Evolutionary conservation across 2,888 invertebrate species (phyloP), one percentile per base, ranked within the genome.

Genomic region (Bembecia ichneumoniformis): DNA sequence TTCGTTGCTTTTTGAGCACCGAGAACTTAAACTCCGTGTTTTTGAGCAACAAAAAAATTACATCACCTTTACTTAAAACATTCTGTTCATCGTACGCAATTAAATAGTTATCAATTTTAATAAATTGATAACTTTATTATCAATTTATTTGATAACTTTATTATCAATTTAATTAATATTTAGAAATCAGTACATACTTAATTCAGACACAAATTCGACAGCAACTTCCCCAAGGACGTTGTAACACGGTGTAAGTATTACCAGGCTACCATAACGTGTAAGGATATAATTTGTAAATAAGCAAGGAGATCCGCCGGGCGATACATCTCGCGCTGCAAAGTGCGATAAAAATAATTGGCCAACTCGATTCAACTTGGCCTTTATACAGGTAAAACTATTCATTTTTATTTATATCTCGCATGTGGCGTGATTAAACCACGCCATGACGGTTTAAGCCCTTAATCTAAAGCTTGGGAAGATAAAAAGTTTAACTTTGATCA

Each of bases 211-310:
- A n/a, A n/a, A n/a, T 20, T 20, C 13, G 48, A 49, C 51, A 36
- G 34, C 49, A 47, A 50, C 49, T 50, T 46, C 74, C 76, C 72
- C 50, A 66, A 68, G 77, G 79, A 79, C 66, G 77, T 74, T 81
- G 82, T 82, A 82, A 82, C 74, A 69, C 68, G 68, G 67, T 80
- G 77, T 81, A 79, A 77, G 66, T 65, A 60, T 64, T 79, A 83
- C 82, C 60, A 82, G 74, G 82, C 52, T 49, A 55, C 51, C 74
- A 83, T 71, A 66, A 65, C 45, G 53, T 49, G 53, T 50, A 54
- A 63, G 61, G 66, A 63, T 53, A 55, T 55, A 58, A 54, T 45
- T 43, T 50, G 51, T 40, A 47, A 50, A 47, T 20, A 15, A 7
- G 14, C 43, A 46, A 43, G 44, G 50, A 52, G 58, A 55, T 58